Evolutionary conservation across 2,113 vertebrate genomes (phyloP).

Genomic region (Corythaixoides concolor): DNA sequence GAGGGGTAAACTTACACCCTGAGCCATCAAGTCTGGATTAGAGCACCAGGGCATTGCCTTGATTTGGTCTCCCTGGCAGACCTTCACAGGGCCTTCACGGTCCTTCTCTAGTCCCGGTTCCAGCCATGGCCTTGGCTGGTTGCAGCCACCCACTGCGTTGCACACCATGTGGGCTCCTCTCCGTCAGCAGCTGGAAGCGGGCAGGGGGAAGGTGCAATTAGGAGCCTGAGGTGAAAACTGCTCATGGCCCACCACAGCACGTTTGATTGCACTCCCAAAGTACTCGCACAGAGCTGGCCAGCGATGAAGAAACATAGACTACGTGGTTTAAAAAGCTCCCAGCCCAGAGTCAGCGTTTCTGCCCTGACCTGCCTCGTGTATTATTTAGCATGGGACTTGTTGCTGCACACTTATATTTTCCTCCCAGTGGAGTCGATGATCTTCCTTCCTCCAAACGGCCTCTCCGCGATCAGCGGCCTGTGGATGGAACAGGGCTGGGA

Average conservation of each 20-base stretch:
- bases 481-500: background rate
- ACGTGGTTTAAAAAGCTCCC: constrained; percentile 14
- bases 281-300: background rate
- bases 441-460: background rate
- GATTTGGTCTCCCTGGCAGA: background rate
- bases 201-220: background rate
- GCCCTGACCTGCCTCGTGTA: constrained; percentile 47
- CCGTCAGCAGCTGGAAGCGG: background rate
- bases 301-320: background rate
- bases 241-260: background rate
- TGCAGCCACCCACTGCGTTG: background rate
- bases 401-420: constrained; percentile 29
- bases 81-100: fast-evolving
- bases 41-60: background rate
- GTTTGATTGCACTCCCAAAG: background rate
- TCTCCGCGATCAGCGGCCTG: fast-evolving
- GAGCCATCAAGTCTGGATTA: background rate
- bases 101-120: background rate
- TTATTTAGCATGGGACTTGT: constrained; percentile 56
- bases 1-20: background rate
- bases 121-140: background rate
- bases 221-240: background rate
- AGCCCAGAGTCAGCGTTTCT: constrained; percentile 57
- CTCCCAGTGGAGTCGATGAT: constrained; percentile 1
- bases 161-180: fast-evolving